Evolutionary conservation across 2,888 invertebrate species (phyloP), one percentile per base, ranked within the genome.

Genomic region (Smittia sp.): DNA sequence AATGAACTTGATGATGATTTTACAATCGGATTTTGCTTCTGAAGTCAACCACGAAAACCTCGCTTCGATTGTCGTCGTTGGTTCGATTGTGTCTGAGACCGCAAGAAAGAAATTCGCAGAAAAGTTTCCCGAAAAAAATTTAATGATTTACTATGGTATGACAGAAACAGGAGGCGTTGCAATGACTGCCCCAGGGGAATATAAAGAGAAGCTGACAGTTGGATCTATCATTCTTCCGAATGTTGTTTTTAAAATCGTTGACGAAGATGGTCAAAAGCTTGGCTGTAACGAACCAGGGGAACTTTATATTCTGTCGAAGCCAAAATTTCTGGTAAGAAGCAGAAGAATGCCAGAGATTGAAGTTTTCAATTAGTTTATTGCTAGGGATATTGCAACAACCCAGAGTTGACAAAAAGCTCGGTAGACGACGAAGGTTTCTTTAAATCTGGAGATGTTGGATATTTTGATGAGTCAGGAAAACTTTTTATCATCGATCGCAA

Each of bases 331-430:
- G 46, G 46, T 41, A 46, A 32, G 41, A 27, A 24, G n/a, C n/a
- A n/a, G n/a, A n/a, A n/a, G n/a, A 38, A 66, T 25, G 25, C 9
- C 13, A 2, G 2, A n/a, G n/a, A 32, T 32, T 68, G 79, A 80
- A 32, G 32, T 32, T 32, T 32, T 77, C 78, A 76, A 1, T 81
- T 81, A 6, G 32, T 32, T n/a, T 32, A 32, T 32, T 32, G 3
- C 79, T 77, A 78, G 18, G 82, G 82, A 9, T 82, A 82, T 74
- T 80, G 80, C 65, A 78, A 78, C 63, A 80, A 81, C 74, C 78
- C 78, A 1, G 78, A 77, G 20, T 68, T 62, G 13, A 68, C 54
- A n/a, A 15, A 6, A 25, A 69, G 41, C 20, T 46, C 68, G 4
- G 3, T 69, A 18, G 68, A 69, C 41, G 13, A 22, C 15, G 52